A percentile compares a stretch with the other conserved stretches of the same genome.
Evolutionary conservation across 2,888 invertebrate genomes (phyloP).

Genomic region (Neoascia interrupta): DNA sequence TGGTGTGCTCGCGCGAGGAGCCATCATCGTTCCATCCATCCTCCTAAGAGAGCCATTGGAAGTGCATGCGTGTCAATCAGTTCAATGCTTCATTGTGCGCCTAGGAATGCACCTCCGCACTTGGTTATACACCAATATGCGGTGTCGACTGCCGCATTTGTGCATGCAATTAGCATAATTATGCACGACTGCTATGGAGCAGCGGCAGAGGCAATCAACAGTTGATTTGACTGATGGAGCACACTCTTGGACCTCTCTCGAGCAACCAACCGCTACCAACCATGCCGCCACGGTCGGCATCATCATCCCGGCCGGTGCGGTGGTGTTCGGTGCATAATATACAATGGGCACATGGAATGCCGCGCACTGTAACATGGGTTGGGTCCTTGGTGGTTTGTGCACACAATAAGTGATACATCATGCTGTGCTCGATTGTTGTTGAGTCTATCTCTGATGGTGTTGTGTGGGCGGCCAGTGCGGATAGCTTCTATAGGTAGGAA

Average conservation of each 20-base stretch:
- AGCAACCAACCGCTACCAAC: neutral
- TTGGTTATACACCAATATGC: too few relatives aligned
- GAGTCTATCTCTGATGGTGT: too few relatives aligned
- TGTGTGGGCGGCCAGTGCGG: slow-evolving; percentile 28
- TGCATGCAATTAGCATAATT: slow-evolving; percentile 65
- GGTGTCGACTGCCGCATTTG: too few relatives aligned
- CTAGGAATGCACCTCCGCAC: slow-evolving; percentile 37
- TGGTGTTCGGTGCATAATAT: too few relatives aligned
- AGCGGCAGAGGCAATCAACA: slow-evolving; percentile 32
- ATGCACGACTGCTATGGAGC: slow-evolving; percentile 7
- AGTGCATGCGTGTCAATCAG: slow-evolving; percentile 38
- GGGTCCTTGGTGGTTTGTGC: slow-evolving; percentile 65
- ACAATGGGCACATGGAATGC: neutral
- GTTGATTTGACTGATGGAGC: slow-evolving; percentile 29
- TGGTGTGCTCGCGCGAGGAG: slow-evolving; percentile 29
- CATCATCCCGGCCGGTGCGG: too few relatives aligned
- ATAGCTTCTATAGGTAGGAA: slow-evolving; percentile 10
- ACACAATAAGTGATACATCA: slow-evolving; percentile 64
- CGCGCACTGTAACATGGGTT: slow-evolving; percentile 42
- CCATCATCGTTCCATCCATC: too few relatives aligned
- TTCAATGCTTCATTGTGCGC: slow-evolving; percentile 35
- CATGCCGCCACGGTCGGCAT: neutral
- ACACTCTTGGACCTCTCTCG: neutral
- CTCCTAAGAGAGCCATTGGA: neutral
- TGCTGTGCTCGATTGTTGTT: slow-evolving; percentile 20